Percentiles rank a stretch among this genome's conserved stretches.
These are phyloP conservation scores for Podarcis siculus DNA, from an alignment of 2,797 vertebrate species.

Conservation along the genomic window DNA sequence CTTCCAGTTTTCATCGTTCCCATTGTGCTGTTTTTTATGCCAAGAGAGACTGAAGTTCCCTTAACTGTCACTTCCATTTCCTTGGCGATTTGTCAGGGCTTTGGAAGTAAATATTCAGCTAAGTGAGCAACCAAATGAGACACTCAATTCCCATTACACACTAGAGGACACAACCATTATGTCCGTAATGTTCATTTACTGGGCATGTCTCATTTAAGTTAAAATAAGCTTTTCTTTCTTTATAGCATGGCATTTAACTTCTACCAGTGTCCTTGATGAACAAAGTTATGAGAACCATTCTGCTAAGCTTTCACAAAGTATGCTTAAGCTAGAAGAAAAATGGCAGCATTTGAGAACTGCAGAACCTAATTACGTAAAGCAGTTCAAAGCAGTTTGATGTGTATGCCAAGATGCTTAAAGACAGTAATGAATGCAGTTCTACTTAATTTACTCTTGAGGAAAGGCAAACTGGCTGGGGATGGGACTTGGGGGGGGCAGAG, in stretches of 20 bases:
- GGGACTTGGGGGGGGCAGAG: conserved; percentile 42
- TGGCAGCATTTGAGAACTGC: not conserved
- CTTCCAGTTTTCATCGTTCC: not conserved
- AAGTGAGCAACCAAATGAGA: not conserved
- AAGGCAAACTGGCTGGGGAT: conserved; percentile 4
- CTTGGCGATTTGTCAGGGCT: conserved; percentile 9
- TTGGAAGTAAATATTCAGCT: conserved; percentile 27
- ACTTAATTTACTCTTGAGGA: conserved; percentile 51
- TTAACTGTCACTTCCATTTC: not conserved
- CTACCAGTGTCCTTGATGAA: conserved; percentile 17
- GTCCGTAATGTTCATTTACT: conserved; percentile 2
- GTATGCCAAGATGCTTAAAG: conserved; percentile 29
- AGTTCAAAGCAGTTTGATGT: conserved; percentile 24
- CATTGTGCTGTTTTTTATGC: not conserved
- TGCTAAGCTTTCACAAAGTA: not conserved
- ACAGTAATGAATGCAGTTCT: conserved; percentile 43
- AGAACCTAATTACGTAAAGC: conserved; percentile 36
- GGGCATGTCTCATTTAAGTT: conserved; percentile 14
- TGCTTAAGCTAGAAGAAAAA: conserved; percentile 12
- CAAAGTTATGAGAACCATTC: conserved; percentile 20
- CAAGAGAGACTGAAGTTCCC: not conserved
- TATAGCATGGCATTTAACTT: conserved; percentile 17
- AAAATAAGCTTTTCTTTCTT: conserved; percentile 16
- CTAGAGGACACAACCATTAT: conserved; percentile 12
- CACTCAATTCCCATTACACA: not conserved